Evolutionary conservation across 37 sponge, comb jelly and placozoan genomes (phyloP).

Genomic region (Aphrocallistes beatrix): DNA sequence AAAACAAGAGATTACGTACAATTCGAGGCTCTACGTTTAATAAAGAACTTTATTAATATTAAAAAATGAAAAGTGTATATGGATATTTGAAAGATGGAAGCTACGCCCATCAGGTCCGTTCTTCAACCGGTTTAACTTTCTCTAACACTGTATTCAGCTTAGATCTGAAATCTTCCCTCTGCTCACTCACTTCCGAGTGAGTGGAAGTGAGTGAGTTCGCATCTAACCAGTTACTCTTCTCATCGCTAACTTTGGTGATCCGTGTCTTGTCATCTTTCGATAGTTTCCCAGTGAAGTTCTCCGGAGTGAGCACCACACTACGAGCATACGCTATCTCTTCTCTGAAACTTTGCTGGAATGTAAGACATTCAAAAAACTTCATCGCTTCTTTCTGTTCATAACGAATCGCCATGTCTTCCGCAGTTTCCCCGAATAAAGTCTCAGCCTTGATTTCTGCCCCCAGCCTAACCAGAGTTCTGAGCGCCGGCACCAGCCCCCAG

Average conservation of each 20-base stretch:
- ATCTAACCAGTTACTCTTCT: conserved; percentile 51
- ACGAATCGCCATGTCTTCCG: conserved; percentile 41
- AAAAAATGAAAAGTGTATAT: too few species aligned
- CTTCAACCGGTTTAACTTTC: neutral
- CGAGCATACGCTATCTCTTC: neutral
- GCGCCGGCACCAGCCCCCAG: conserved; percentile 57
- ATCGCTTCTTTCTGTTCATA: conserved; percentile 46
- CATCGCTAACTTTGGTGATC: conserved; percentile 45
- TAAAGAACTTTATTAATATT: too few species aligned
- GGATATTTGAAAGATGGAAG: too few species aligned
- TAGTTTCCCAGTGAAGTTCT: neutral
- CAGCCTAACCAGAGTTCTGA: conserved; percentile 32
- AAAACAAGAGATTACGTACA: too few species aligned
- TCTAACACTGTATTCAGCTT: neutral
- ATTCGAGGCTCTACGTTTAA: too few species aligned
- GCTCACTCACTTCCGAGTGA: conserved; percentile 22
- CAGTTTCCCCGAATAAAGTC: conserved; percentile 43
- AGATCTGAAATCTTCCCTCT: conserved; percentile 39
- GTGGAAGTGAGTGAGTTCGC: neutral
- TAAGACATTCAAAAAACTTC: conserved; percentile 23
- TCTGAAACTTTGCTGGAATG: neutral
- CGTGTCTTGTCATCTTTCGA: conserved; percentile 6
- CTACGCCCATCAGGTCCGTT: too few species aligned
- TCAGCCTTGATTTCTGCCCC: conserved; percentile 32
- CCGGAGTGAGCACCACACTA: neutral